Conservation (phyloP, 2,888 invertebrate genomes). For the Dolichopus griseipennis region DNA sequence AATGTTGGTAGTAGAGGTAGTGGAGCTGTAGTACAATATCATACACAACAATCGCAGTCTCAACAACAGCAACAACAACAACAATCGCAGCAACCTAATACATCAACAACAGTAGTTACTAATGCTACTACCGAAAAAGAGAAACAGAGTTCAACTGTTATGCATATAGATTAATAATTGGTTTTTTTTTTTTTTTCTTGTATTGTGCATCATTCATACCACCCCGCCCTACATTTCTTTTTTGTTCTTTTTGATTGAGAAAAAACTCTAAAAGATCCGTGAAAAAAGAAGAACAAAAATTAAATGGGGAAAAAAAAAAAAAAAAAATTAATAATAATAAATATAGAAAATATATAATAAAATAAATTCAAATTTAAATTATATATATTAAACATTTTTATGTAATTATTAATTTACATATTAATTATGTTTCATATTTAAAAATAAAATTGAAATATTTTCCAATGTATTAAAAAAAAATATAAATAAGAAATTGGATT, state of each 20-base stretch:
- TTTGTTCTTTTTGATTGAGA: too few species aligned
- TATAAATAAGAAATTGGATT: neutral
- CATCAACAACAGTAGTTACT: neutral
- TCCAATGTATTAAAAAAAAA: too few species aligned
- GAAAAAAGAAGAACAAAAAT: neutral
- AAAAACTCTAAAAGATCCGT: too few species aligned
- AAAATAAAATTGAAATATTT: too few species aligned
- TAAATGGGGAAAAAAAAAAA: neutral
- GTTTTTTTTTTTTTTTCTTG: neutral
- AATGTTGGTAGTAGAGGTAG: conserved; percentile 25
- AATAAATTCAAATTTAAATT: too few species aligned
- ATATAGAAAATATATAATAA: neutral
- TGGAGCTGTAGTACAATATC: conserved; percentile 36
- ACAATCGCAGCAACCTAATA: conserved; percentile 14
- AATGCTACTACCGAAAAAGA: conserved; percentile 30
- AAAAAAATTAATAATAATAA: conserved; percentile 2
- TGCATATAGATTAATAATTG: conserved; percentile 33
- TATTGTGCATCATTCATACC: too few species aligned
- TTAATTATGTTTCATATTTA: too few species aligned
- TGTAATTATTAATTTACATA: too few species aligned
- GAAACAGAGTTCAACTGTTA: conserved; percentile 37
- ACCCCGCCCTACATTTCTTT: too few species aligned
- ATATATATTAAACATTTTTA: too few species aligned
- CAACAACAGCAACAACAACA: conserved; percentile 24
- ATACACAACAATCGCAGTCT: conserved; percentile 16